Conservation (phyloP, 2,113 vertebrate genomes). For the Brachirus orientalis region DNA sequence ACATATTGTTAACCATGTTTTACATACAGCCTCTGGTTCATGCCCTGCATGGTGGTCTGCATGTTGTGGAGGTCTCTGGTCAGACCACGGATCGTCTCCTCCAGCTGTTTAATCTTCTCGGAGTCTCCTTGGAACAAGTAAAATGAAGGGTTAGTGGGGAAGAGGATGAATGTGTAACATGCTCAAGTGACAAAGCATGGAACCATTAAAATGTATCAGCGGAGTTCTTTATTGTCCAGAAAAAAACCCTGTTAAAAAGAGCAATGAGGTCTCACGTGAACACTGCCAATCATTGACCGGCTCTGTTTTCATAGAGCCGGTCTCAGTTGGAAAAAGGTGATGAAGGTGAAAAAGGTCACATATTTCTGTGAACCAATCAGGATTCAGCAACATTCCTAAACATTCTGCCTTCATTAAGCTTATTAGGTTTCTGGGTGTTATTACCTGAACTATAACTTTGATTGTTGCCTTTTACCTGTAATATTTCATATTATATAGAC, state of each 20-base stretch:
- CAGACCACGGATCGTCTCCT: slow-evolving; percentile 87
- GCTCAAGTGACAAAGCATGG: not conserved
- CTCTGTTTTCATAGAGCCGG: not conserved
- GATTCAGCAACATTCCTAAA: too few species aligned
- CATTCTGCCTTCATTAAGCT: not conserved
- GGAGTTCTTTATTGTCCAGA: too few species aligned
- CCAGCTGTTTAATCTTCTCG: slow-evolving; percentile 86
- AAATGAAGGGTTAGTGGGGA: not conserved
- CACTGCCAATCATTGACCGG: not conserved
- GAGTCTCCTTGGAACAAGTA: slow-evolving; percentile 74
- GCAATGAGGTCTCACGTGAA: not conserved
- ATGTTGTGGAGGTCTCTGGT: slow-evolving; percentile 87
- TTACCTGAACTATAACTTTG: not conserved
- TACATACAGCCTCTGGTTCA: slow-evolving; percentile 80
- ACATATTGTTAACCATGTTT: slow-evolving; percentile 15
- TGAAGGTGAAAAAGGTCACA: not conserved
- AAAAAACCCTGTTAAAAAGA: not conserved
- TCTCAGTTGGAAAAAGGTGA: slow-evolving; percentile 1
- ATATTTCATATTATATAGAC: too few species aligned
- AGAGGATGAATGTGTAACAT: not conserved
- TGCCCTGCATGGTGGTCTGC: slow-evolving; percentile 80
- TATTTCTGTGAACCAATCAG: not conserved
- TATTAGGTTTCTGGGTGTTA: not conserved
- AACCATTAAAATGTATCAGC: too few species aligned
- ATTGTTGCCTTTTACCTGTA: not conserved